These are phyloP conservation scores for Leptinotarsa defecta DNA, from an alignment of 1,140 invertebrate species.

Conservation along the genomic window DNA sequence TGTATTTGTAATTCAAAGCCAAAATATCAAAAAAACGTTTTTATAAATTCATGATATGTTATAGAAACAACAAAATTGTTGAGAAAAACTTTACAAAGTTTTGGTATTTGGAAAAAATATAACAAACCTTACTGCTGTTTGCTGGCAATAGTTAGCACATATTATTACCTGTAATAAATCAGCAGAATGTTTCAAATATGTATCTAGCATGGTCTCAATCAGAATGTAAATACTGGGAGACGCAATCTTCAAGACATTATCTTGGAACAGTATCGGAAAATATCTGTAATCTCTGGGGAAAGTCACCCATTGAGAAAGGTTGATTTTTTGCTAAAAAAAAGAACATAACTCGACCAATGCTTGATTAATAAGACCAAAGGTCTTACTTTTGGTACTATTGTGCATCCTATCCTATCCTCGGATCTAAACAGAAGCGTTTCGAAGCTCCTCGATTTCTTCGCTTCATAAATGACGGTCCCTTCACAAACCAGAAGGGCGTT, in stretches of 20 bases:
- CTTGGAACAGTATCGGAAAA: constrained; percentile 59
- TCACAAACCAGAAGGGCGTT: constrained; percentile 52
- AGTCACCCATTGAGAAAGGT: constrained; percentile 61
- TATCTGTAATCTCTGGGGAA: constrained; percentile 58
- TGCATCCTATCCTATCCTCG: constrained; percentile 52
- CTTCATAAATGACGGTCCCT: constrained; percentile 37
- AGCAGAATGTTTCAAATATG: constrained; percentile 46
- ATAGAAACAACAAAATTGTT: too few species aligned
- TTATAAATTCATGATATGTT: too few species aligned
- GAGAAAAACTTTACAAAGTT: too few species aligned
- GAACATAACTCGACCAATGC: background rate
- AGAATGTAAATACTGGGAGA: constrained; percentile 57
- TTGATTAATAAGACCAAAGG: background rate
- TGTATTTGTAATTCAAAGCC: too few species aligned
- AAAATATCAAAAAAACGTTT: too few species aligned
- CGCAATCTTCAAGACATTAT: constrained; percentile 38
- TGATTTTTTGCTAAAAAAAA: constrained; percentile 48
- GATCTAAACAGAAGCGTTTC: constrained; percentile 53
- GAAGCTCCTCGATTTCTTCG: constrained; percentile 43
- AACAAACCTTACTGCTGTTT: too few species aligned
- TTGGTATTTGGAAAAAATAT: too few species aligned
- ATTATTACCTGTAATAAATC: constrained; percentile 44
- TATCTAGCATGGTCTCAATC: constrained; percentile 58
- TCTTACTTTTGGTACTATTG: constrained; percentile 55
- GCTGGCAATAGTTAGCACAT: too few species aligned